These are phyloP conservation scores for Marmota flaviventris DNA, from an alignment of 2,113 vertebrate genomes.

Conservation along the genomic window DNA sequence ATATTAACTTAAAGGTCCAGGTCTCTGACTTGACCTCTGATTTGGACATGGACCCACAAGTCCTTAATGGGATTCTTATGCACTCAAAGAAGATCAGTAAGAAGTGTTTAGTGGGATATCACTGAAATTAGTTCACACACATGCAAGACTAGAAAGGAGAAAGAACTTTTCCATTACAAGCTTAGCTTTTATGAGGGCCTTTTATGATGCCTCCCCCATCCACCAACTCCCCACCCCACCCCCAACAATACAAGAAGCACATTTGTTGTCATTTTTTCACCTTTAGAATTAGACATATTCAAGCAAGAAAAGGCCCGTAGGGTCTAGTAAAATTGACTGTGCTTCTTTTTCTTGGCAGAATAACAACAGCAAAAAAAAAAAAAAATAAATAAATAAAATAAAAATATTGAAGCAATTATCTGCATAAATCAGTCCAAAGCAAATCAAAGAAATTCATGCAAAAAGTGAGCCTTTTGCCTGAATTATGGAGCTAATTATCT, in stretches of 20 bases:
- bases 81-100: neutral
- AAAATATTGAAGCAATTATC: constrained; percentile 40
- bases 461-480: neutral
- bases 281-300: neutral
- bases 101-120: neutral
- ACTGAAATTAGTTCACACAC: neutral
- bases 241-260: neutral
- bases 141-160: neutral
- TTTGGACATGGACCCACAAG: neutral
- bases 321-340: neutral
- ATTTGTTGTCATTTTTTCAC: neutral
- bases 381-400: neutral
- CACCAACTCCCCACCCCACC: neutral
- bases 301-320: neutral
- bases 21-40: neutral
- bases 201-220: neutral
- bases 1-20: neutral
- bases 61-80: neutral
- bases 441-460: constrained; percentile 54
- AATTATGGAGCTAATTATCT: constrained; percentile 30
- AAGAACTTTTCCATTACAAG: neutral
- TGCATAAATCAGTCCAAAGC: constrained; percentile 1
- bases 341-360: neutral
- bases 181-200: neutral
- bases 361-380: neutral